A percentile compares a stretch with the other conserved stretches of the same genome.
phyloP scores from a whole-genome alignment of 2,113 vertebrate genomes.

The Arvicanthis niloticus region DNA sequence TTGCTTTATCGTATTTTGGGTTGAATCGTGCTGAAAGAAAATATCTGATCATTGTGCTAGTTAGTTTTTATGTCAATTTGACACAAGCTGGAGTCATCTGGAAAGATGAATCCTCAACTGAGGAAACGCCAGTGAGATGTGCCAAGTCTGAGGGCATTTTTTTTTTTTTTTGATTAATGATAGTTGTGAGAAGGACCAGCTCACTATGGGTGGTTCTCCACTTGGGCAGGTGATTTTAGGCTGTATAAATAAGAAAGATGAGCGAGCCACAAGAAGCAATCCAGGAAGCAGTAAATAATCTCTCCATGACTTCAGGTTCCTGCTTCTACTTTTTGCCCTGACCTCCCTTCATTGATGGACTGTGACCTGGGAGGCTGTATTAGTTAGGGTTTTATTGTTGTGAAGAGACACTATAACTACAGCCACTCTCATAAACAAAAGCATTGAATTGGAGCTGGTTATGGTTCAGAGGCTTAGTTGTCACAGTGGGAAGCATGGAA shows the following conservation, averaged over 20 bases:
- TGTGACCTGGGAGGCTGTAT: background rate
- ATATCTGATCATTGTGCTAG: no score
- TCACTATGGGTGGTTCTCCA: background rate
- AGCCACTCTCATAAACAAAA: background rate
- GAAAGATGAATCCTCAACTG: background rate
- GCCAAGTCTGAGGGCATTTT: background rate
- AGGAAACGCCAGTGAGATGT: background rate
- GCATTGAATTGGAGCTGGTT: background rate
- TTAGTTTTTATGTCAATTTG: background rate
- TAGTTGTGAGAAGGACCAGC: background rate
- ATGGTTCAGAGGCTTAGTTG: background rate
- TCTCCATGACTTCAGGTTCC: background rate
- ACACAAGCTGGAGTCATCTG: background rate
- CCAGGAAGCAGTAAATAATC: background rate
- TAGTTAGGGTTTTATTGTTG: background rate
- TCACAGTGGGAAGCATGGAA: background rate
- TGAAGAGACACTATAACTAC: background rate
- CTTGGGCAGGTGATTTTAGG: background rate
- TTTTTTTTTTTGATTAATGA: background rate
- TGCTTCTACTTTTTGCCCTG: background rate
- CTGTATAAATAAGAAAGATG: background rate
- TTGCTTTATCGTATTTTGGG: background rate
- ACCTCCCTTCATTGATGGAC: background rate
- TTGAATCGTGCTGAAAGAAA: background rate
- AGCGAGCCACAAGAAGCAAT: background rate